phyloP scores from a whole-genome alignment of 2,797 vertebrate genomes.

The Myotis findleyi region DNA sequence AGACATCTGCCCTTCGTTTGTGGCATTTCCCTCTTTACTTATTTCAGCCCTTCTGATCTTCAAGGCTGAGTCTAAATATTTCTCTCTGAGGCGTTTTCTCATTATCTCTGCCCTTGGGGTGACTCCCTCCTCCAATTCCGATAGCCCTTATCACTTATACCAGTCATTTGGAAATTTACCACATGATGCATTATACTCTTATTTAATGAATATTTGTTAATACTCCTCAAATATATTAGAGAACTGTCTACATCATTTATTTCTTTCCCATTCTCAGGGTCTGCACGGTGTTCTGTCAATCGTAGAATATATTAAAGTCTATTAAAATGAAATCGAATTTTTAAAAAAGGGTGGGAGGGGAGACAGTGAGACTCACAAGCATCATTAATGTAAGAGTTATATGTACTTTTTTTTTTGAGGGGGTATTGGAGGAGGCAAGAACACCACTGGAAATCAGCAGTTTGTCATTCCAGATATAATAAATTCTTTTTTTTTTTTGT shows the following conservation, averaged over 20 bases:
- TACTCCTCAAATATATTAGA: neutral
- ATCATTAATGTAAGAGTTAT: neutral
- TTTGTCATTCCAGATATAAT: slow-evolving; percentile 26
- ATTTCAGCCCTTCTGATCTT: neutral
- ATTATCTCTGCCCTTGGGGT: neutral
- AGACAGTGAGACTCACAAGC: neutral
- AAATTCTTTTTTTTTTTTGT: neutral
- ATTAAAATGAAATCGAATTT: slow-evolving; percentile 17
- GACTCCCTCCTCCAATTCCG: neutral
- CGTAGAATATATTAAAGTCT: neutral
- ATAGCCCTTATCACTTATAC: neutral
- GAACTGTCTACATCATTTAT: neutral
- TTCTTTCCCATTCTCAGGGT: neutral
- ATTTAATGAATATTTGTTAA: neutral
- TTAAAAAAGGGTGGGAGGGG: neutral
- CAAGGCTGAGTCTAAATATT: slow-evolving; percentile 29
- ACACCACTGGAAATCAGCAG: neutral
- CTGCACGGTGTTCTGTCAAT: neutral
- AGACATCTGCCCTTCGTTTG: neutral
- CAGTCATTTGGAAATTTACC: slow-evolving; percentile 25
- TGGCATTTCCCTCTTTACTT: neutral
- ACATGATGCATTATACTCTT: neutral
- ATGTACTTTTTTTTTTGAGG: neutral
- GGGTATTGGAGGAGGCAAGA: neutral
- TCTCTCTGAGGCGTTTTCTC: neutral